A percentile compares a stretch with the other conserved stretches of the same genome.
Evolutionary conservation across 2,797 vertebrate species (phyloP).

Genomic region (Erithacus rubecula): DNA sequence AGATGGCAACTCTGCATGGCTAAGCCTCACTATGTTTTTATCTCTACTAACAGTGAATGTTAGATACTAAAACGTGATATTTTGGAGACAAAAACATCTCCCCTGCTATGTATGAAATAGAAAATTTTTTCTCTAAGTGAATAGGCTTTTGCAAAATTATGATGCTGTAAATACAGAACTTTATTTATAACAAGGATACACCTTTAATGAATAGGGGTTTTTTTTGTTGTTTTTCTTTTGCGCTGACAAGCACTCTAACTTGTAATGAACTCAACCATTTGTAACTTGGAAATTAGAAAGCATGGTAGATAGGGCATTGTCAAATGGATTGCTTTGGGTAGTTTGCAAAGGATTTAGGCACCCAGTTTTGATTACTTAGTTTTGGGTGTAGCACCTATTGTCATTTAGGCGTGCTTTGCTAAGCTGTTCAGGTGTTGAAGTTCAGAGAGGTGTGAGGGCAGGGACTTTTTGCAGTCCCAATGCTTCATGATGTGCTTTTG

Average conservation of each 20-base stretch:
- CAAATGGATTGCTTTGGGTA: neutral
- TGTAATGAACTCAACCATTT: neutral
- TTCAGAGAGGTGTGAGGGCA: neutral
- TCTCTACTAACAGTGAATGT: neutral
- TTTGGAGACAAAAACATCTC: neutral
- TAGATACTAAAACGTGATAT: neutral
- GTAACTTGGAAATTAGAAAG: neutral
- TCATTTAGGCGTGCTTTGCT: neutral
- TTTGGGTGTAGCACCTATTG: neutral
- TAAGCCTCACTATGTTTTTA: neutral
- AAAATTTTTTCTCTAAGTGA: neutral
- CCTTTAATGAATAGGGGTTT: neutral
- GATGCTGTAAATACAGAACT: neutral
- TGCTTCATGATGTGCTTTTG: neutral
- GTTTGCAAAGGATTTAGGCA: neutral
- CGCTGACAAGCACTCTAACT: neutral
- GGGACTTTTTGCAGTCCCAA: neutral
- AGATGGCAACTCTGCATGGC: neutral
- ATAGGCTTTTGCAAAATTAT: neutral
- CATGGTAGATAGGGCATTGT: neutral
- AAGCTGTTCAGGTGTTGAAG: neutral
- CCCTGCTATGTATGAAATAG: neutral
- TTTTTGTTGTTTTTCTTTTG: neutral
- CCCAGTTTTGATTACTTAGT: neutral
- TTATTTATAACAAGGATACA: neutral